phyloP scores from a whole-genome alignment of 2,113 vertebrate genomes.

The Clarias macrocephalus region DNA sequence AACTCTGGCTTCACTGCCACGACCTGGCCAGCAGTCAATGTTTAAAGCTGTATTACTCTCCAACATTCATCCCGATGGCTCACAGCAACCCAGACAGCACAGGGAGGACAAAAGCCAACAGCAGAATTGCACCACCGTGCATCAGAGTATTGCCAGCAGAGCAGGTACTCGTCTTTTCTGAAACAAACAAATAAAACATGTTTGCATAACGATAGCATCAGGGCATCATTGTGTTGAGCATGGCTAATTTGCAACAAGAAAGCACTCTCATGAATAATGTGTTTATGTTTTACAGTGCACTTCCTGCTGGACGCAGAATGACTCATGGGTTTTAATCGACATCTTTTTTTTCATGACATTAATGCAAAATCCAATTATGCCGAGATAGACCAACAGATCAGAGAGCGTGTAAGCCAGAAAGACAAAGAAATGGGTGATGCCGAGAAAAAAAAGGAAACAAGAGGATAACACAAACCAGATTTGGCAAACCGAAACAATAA shows the following conservation, averaged over 20 bases:
- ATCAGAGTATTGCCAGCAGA: slow-evolving; percentile 68
- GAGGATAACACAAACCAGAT: neutral
- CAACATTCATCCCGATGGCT: slow-evolving; percentile 52
- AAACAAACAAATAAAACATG: slow-evolving; percentile 37
- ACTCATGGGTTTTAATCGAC: slow-evolving; percentile 23
- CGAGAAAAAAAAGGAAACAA: neutral
- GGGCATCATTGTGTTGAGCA: neutral
- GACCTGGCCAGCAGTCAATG: neutral
- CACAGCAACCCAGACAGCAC: slow-evolving; percentile 62
- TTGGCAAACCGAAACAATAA: neutral
- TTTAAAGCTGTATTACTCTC: slow-evolving; percentile 31
- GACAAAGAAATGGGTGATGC: neutral
- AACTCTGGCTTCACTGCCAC: slow-evolving; percentile 5
- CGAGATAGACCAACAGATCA: neutral
- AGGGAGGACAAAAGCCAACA: slow-evolving; percentile 65
- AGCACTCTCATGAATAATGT: neutral
- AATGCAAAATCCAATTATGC: slow-evolving; percentile 28
- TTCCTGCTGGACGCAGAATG: slow-evolving; percentile 5
- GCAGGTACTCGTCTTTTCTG: slow-evolving; percentile 65
- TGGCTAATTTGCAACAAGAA: neutral
- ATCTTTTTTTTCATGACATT: slow-evolving; percentile 7
- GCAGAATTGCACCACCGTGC: slow-evolving; percentile 61
- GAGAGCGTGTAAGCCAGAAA: neutral
- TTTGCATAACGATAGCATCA: neutral
- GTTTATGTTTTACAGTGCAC: slow-evolving; percentile 15